phyloP scores from a whole-genome alignment of 2,797 vertebrate species.

The Amphiprion clarkii region DNA sequence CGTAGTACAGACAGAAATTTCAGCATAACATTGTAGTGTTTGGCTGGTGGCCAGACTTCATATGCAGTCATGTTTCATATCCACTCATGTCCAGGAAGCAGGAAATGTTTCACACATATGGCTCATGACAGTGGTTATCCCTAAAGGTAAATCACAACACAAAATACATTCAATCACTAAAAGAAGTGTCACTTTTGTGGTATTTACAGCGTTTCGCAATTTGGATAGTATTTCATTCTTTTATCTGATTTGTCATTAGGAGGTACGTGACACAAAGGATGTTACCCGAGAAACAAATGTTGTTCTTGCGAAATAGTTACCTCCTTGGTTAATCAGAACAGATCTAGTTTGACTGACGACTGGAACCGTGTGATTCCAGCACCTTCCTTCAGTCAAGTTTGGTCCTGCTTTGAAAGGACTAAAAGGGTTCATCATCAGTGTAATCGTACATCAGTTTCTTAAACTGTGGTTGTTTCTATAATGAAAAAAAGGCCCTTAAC shows the following conservation, averaged over 20 bases:
- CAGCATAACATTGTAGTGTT: background rate
- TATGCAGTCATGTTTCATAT: background rate
- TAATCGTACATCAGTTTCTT: background rate
- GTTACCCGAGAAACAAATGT: background rate
- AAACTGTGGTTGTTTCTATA: background rate
- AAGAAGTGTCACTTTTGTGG: background rate
- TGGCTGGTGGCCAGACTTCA: slow-evolving; percentile 1
- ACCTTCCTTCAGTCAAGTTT: slow-evolving; percentile 17
- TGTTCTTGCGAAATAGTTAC: slow-evolving; percentile 10
- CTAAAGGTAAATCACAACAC: slow-evolving; percentile 10
- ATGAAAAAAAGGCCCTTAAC: background rate
- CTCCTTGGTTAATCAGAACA: too few relatives aligned
- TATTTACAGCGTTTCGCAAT: slow-evolving; percentile 6
- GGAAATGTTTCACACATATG: slow-evolving; percentile 41
- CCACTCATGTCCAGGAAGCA: slow-evolving; percentile 25
- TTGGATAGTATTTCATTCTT: background rate
- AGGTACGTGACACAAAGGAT: background rate
- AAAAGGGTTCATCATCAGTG: background rate
- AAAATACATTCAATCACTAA: background rate
- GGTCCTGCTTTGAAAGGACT: background rate
- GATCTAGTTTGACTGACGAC: background rate
- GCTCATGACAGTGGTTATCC: slow-evolving; percentile 30
- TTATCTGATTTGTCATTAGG: slow-evolving; percentile 8
- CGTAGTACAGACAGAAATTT: background rate
- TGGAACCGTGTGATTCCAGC: background rate